Percentiles rank a stretch among this genome's conserved stretches.
Conservation (phyloP, 2,888 invertebrate species). For the Sarcophaga variegata region DNA sequence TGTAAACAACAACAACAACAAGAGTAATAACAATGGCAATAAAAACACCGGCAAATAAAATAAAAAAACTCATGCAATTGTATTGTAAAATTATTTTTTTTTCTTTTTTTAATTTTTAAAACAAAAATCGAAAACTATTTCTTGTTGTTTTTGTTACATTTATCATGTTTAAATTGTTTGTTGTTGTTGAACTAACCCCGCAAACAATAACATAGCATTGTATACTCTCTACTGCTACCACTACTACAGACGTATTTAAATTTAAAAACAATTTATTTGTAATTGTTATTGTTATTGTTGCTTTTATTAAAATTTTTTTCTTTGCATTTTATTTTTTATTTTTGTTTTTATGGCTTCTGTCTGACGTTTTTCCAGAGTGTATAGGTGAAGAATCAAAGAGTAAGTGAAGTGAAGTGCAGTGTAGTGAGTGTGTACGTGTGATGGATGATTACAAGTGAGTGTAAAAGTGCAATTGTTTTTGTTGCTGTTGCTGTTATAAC, state of each 20-base stretch:
- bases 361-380: not conserved
- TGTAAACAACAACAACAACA: no score
- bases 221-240: not conserved
- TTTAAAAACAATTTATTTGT: constrained; percentile 12
- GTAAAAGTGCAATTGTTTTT: constrained; percentile 35
- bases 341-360: no score
- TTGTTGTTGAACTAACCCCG: constrained; percentile 57
- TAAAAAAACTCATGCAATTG: constrained; percentile 27
- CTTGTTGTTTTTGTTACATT: constrained; percentile 57
- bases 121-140: no score
- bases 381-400: not conserved
- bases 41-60: not conserved
- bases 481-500: not conserved
- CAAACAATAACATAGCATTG: constrained; percentile 45
- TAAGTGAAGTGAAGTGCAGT: constrained; percentile 1
- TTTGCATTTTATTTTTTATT: no score
- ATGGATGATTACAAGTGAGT: constrained; percentile 8
- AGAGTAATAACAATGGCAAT: constrained; percentile 5
- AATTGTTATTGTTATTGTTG: not conserved
- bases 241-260: constrained; percentile 40
- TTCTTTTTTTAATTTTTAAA: no score
- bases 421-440: constrained; percentile 9
- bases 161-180: constrained; percentile 63
- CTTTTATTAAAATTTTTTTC: not conserved
- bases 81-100: not conserved